These are phyloP conservation scores for Ichneumoninae sp. DNA, from an alignment of 2,888 invertebrate genomes.

Conservation along the genomic window DNA sequence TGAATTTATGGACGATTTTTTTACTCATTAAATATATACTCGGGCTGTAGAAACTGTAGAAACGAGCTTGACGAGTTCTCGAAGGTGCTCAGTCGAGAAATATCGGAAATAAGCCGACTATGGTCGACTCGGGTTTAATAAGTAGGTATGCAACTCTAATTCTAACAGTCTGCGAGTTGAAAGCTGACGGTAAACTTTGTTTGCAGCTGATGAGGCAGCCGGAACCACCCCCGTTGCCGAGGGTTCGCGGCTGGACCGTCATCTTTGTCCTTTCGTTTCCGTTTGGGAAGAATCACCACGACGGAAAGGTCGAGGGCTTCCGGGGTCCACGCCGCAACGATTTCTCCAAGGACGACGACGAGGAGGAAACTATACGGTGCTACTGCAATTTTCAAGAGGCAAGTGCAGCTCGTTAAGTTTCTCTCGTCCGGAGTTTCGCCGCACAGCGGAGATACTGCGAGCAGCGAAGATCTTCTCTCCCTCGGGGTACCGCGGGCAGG, in stretches of 20 bases:
- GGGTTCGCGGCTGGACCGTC: slow-evolving; percentile 29
- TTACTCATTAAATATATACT: slow-evolving; percentile 17
- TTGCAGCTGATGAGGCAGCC: slow-evolving; percentile 27
- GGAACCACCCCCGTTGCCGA: slow-evolving; percentile 31
- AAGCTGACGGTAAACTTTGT: slow-evolving; percentile 1
- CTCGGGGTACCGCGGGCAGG: slow-evolving; percentile 53
- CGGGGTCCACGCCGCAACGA: slow-evolving; percentile 67
- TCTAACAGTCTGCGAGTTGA: neutral
- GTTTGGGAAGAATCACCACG: slow-evolving; percentile 70
- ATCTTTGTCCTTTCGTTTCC: slow-evolving; percentile 50
- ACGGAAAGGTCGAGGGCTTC: slow-evolving; percentile 70
- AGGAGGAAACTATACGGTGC: slow-evolving; percentile 29
- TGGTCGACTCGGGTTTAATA: slow-evolving; percentile 19
- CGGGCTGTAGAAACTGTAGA: neutral
- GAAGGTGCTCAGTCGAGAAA: slow-evolving; percentile 29
- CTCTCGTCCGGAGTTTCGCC: slow-evolving; percentile 38
- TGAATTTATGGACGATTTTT: slow-evolving; percentile 46
- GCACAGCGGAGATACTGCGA: slow-evolving; percentile 11
- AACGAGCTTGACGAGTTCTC: slow-evolving; percentile 39
- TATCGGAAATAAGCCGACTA: slow-evolving; percentile 26
- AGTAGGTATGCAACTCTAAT: slow-evolving; percentile 6
- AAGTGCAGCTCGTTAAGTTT: slow-evolving; percentile 56
- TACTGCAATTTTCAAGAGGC: slow-evolving; percentile 41
- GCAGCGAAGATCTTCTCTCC: slow-evolving; percentile 34
- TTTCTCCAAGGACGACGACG: slow-evolving; percentile 72